Percentiles rank a stretch among this genome's conserved stretches.
phyloP scores from a whole-genome alignment of 1,140 invertebrate genomes.

The Leptinotarsa texana region DNA sequence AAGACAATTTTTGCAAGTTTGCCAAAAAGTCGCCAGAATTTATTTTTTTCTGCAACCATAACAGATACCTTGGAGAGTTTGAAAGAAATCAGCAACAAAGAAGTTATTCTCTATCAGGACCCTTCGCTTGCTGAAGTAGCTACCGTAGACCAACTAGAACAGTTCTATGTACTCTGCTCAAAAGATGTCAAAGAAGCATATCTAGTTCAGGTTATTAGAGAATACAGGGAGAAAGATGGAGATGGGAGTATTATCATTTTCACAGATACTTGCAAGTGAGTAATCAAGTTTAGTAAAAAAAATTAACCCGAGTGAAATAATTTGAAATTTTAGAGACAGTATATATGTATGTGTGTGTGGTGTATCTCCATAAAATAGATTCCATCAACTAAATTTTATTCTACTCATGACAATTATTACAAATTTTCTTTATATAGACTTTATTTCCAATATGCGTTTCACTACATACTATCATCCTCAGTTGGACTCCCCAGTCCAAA shows the following conservation, averaged over 20 bases:
- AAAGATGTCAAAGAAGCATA: constrained; percentile 91
- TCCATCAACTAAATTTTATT: background rate
- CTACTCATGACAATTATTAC: too few species aligned
- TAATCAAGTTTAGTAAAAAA: background rate
- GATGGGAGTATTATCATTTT: constrained; percentile 90
- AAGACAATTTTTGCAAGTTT: constrained; percentile 80
- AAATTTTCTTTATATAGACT: too few species aligned
- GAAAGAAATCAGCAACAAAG: constrained; percentile 63
- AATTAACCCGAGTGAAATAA: too few species aligned
- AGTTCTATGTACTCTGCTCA: constrained; percentile 88
- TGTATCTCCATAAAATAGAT: background rate
- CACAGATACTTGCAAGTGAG: constrained; percentile 90
- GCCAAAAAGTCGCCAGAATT: constrained; percentile 79
- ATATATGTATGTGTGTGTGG: too few species aligned
- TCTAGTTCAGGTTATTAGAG: constrained; percentile 84
- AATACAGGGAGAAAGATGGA: constrained; percentile 72
- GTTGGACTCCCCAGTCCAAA: too few species aligned
- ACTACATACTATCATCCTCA: too few species aligned
- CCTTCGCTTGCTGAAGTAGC: constrained; percentile 66
- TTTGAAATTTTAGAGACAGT: too few species aligned
- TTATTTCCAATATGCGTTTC: too few species aligned
- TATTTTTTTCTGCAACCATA: constrained; percentile 96
- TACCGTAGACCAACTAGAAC: constrained; percentile 86
- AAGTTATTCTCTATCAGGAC: constrained; percentile 69
- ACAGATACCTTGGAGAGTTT: constrained; percentile 81